phyloP scores from a whole-genome alignment of 2,888 invertebrate genomes.

The Habroteleia sp. region DNA sequence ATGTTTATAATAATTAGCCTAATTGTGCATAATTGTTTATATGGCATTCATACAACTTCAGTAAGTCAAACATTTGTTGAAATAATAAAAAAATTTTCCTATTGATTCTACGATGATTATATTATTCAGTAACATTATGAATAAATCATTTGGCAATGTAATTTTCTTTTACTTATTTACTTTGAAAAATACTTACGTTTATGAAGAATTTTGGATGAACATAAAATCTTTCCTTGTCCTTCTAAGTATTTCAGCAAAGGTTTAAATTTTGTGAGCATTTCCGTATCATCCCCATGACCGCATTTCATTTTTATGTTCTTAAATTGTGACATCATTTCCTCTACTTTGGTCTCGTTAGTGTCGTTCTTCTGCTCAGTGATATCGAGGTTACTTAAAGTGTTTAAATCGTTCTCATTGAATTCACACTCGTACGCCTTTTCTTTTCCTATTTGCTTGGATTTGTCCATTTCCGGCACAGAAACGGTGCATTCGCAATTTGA shows the following conservation, averaged over 20 bases:
- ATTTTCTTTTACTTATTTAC: too few relatives aligned
- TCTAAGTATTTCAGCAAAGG: constrained; percentile 42
- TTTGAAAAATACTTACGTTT: constrained; percentile 16
- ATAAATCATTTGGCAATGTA: too few relatives aligned
- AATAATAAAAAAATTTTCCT: too few relatives aligned
- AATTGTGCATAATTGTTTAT: too few relatives aligned
- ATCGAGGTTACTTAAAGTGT: constrained; percentile 60
- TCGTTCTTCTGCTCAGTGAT: constrained; percentile 22
- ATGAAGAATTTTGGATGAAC: constrained; percentile 65
- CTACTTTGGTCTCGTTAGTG: constrained; percentile 59
- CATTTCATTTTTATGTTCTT: constrained; percentile 58
- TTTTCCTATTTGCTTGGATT: constrained; percentile 57
- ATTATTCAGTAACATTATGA: too few relatives aligned
- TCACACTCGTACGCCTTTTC: constrained; percentile 60
- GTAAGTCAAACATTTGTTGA: too few relatives aligned
- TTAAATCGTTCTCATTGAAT: constrained; percentile 62
- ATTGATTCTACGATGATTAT: too few relatives aligned
- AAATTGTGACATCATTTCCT: constrained; percentile 62
- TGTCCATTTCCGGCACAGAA: constrained; percentile 56
- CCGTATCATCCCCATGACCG: constrained; percentile 60
- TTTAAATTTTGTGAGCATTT: constrained; percentile 33
- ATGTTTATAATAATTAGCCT: too few relatives aligned
- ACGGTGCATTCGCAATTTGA: constrained; percentile 37
- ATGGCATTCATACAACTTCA: too few relatives aligned
- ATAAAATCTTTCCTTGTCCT: constrained; percentile 70